Percentiles rank a stretch among this genome's conserved stretches.
Evolutionary conservation across 2,888 invertebrate species (phyloP).

Genomic region (Torymus tubicola): DNA sequence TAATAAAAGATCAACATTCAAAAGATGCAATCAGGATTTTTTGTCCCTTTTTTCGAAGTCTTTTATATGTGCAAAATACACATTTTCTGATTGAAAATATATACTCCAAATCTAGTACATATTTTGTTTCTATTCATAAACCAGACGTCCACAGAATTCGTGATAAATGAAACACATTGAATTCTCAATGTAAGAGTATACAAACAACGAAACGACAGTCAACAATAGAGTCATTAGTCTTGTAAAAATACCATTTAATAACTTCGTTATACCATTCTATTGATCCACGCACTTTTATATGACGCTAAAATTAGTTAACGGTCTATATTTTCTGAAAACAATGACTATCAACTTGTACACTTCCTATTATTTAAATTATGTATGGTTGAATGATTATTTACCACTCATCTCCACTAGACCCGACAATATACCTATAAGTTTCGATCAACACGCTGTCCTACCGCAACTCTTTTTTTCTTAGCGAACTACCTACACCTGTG

Average conservation of each 20-base stretch:
- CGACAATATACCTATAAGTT: not conserved
- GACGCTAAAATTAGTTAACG: conserved; percentile 29
- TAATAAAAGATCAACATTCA: too few species aligned
- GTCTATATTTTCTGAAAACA: not conserved
- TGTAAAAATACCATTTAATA: conserved; percentile 1
- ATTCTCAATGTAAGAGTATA: too few species aligned
- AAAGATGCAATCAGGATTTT: too few species aligned
- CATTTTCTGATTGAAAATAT: too few species aligned
- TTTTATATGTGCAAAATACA: too few species aligned
- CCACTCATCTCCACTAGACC: not conserved
- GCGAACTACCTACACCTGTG: not conserved
- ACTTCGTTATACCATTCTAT: conserved; percentile 7
- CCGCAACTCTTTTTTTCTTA: not conserved
- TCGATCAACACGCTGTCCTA: not conserved
- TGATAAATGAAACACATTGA: too few species aligned
- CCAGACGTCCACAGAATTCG: too few species aligned
- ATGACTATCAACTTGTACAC: not conserved
- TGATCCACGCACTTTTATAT: conserved; percentile 4
- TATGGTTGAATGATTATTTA: conserved; percentile 33
- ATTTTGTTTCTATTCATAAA: too few species aligned
- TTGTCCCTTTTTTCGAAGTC: too few species aligned
- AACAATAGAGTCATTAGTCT: conserved; percentile 13
- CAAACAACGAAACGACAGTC: not conserved
- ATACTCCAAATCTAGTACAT: too few species aligned
- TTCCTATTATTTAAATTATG: conserved; percentile 16